A percentile compares a stretch with the other conserved stretches of the same genome.
phyloP scores from a whole-genome alignment of 2,888 invertebrate genomes.

The Drosophila nigritarsus region DNA sequence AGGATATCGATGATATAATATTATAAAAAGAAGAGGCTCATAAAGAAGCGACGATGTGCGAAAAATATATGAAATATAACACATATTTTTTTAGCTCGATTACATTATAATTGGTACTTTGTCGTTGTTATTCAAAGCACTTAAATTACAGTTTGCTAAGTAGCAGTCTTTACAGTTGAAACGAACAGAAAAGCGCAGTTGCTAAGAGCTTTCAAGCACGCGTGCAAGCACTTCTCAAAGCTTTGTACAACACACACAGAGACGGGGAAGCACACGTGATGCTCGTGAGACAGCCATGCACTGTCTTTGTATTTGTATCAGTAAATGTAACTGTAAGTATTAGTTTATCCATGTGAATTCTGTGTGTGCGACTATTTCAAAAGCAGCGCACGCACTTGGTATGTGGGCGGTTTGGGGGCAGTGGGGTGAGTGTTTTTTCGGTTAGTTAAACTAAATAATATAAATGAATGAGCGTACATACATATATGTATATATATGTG shows the following conservation, averaged over 20 bases:
- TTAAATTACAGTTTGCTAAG: conserved; percentile 1
- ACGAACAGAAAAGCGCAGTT: neutral
- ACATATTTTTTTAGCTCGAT: conserved; percentile 1
- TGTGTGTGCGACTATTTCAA: conserved; percentile 36
- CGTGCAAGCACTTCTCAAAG: conserved; percentile 23
- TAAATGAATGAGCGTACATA: conserved; percentile 69
- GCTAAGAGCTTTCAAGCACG: conserved; percentile 44
- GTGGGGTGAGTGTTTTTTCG: conserved; percentile 1
- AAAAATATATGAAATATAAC: neutral
- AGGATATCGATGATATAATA: neutral
- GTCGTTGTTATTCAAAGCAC: neutral
- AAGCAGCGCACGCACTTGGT: conserved; percentile 70
- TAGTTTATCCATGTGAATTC: conserved; percentile 9
- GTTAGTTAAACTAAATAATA: conserved; percentile 73
- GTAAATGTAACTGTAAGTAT: conserved; percentile 5
- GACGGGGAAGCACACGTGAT: conserved; percentile 31
- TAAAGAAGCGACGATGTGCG: neutral
- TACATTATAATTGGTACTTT: neutral
- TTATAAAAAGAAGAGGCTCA: neutral
- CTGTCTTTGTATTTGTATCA: conserved; percentile 1
- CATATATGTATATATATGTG: conserved; percentile 56
- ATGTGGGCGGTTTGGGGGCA: neutral
- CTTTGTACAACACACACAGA: conserved; percentile 18
- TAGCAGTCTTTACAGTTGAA: neutral
- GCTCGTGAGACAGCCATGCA: conserved; percentile 3